phyloP scores from a whole-genome alignment of 2,113 vertebrate genomes.

The Alces alces region DNA sequence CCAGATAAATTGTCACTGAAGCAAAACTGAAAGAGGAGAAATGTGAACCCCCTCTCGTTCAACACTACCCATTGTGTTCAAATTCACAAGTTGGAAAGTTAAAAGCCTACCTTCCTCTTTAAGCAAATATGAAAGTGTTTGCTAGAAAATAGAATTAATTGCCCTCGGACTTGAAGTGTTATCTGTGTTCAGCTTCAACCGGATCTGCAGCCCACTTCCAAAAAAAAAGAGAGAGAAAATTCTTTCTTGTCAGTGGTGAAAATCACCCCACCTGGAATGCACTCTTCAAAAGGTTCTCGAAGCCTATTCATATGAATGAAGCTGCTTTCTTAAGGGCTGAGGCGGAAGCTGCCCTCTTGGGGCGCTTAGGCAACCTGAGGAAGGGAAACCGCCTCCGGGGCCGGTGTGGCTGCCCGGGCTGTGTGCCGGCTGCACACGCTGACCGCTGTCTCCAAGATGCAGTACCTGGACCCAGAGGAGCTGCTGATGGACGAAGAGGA shows the following conservation, averaged over 20 bases:
- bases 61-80: constrained; percentile 38
- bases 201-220: not conserved
- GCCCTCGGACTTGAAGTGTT: not conserved
- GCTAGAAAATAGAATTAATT: not conserved
- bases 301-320: constrained; percentile 68
- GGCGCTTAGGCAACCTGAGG: constrained; percentile 61
- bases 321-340: constrained; percentile 49
- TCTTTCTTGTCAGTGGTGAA: not conserved
- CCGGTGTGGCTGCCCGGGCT: not conserved
- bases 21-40: not conserved
- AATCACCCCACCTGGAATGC: constrained; percentile 40
- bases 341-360: constrained; percentile 74
- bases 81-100: constrained; percentile 57
- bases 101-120: constrained; percentile 15
- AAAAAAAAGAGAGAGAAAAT: not conserved
- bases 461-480: constrained; percentile 67
- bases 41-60: not conserved
- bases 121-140: not conserved
- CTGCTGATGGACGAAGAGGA: constrained; percentile 73
- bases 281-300: not conserved
- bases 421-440: not conserved
- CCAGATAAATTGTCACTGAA: not conserved
- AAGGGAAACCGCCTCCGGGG: constrained; percentile 64
- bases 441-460: constrained; percentile 62
- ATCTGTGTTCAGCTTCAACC: not conserved